Conservation (phyloP, 2,888 invertebrate genomes). For the Plebejus anna region DNA sequence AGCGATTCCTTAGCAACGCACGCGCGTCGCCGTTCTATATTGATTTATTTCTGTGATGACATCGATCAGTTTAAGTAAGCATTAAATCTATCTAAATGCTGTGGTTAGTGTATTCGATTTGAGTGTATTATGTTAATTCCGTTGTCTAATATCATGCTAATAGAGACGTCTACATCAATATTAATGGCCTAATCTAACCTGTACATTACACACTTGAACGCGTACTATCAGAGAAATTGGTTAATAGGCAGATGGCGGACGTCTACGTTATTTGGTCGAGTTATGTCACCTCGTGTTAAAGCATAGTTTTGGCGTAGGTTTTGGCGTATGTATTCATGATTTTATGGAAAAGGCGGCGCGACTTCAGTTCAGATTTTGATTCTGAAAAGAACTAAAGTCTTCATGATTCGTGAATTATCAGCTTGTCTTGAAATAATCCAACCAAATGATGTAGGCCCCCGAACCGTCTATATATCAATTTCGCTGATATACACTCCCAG, state of each 20-base stretch:
- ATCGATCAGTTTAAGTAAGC: no score
- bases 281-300: not conserved
- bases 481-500: not conserved
- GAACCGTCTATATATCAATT: not conserved
- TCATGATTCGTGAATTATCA: no score
- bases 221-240: not conserved
- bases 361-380: no score
- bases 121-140: not conserved
- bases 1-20: no score
- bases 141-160: conserved; percentile 1
- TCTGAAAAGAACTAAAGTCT: no score
- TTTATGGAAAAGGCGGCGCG: no score
- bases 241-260: not conserved
- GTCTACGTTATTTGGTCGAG: not conserved
- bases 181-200: not conserved
- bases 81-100: not conserved
- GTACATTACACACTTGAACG: not conserved
- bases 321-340: no score
- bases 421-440: not conserved
- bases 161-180: not conserved
- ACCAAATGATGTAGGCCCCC: not conserved
- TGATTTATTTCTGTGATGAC: no score
- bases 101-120: not conserved
- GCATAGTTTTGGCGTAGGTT: no score
- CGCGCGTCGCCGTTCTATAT: no score